phyloP scores from a whole-genome alignment of 2,113 vertebrate species.

The Salminus brasiliensis region DNA sequence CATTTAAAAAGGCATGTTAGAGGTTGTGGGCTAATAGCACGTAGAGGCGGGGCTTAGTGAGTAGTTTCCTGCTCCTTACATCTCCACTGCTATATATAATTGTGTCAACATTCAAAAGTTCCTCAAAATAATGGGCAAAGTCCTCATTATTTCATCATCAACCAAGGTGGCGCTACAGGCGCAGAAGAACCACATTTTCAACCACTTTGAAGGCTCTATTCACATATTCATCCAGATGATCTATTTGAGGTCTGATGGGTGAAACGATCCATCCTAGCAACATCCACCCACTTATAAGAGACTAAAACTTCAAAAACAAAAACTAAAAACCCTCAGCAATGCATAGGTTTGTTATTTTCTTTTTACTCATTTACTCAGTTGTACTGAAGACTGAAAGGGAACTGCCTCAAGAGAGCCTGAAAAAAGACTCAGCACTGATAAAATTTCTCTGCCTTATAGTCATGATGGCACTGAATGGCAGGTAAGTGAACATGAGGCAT shows the following conservation, averaged over 20 bases:
- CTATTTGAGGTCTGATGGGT: constrained; percentile 1
- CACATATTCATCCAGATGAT: background rate
- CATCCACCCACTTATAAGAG: background rate
- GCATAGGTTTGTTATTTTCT: background rate
- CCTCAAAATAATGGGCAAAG: too few species aligned
- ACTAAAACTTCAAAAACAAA: background rate
- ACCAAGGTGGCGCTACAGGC: too few species aligned
- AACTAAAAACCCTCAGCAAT: background rate
- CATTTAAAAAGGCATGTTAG: too few species aligned
- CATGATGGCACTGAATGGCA: background rate
- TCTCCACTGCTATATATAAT: too few species aligned
- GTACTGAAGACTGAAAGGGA: background rate
- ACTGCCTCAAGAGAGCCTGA: background rate
- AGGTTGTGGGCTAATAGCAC: too few species aligned
- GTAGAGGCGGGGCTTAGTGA: too few species aligned
- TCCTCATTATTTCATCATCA: too few species aligned
- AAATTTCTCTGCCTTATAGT: background rate
- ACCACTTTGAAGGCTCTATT: background rate
- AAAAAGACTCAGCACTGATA: background rate
- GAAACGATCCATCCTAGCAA: background rate
- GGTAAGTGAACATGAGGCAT: background rate
- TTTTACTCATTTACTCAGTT: background rate
- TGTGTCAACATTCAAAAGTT: too few species aligned
- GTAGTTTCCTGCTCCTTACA: too few species aligned
- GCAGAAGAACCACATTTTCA: too few species aligned